Conservation (phyloP, 2,888 invertebrate genomes). For the Oscheius sp. region DNA sequence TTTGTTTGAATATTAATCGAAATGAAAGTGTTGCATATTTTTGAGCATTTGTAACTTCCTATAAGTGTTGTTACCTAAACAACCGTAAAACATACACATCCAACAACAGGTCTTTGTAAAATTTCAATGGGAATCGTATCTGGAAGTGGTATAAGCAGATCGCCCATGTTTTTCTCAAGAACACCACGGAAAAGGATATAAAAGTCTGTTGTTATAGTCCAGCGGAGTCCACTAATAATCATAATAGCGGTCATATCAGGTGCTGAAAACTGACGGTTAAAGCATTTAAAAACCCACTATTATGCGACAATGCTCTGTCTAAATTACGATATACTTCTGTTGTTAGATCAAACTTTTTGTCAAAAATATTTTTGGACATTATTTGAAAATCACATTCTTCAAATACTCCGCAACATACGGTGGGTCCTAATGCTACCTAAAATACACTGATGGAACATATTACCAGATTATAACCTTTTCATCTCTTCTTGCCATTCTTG, state of each 20-base stretch:
- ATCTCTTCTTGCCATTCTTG: neutral
- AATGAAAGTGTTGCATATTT: constrained; percentile 72
- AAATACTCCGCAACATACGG: constrained; percentile 48
- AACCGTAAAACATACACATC: constrained; percentile 36
- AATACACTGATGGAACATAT: neutral
- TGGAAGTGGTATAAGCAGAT: constrained; percentile 66
- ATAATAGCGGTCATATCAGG: constrained; percentile 60
- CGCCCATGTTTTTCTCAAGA: constrained; percentile 73
- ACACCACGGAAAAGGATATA: constrained; percentile 68
- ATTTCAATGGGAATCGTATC: constrained; percentile 67
- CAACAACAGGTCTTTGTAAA: constrained; percentile 55
- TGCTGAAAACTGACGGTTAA: constrained; percentile 38
- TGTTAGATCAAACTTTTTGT: constrained; percentile 45
- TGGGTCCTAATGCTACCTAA: neutral
- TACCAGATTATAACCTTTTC: neutral
- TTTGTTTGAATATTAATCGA: constrained; percentile 72
- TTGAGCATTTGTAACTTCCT: constrained; percentile 37
- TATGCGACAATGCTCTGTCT: constrained; percentile 57
- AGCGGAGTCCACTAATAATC: constrained; percentile 31
- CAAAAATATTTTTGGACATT: constrained; percentile 46
- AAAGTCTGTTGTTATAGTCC: constrained; percentile 60
- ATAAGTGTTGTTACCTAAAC: neutral
- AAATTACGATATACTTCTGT: constrained; percentile 58
- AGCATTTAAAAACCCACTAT: constrained; percentile 35
- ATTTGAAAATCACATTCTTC: constrained; percentile 43